Base-by-base conservation (phyloP, 2,113 vertebrate genomes). In the Oceanodroma tethys region DNA sequence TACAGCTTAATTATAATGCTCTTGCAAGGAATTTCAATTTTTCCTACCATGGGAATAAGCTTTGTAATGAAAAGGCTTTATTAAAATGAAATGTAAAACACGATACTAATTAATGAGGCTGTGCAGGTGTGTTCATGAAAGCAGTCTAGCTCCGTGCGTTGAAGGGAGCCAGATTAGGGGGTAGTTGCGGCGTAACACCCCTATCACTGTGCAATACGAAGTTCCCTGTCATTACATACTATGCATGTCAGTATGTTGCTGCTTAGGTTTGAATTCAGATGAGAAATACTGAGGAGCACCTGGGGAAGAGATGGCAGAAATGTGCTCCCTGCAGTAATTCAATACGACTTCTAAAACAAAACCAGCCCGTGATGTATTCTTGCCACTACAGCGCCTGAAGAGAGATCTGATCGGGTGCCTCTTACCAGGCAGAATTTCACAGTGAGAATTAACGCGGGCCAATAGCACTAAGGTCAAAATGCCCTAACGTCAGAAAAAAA, bases 51-150 rank as follows among this genome's bases (percentile, higher is more conserved):
- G 93, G 93, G 95, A 96, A 73, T 71, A 48, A 73, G 88, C 71
- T 88, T 82, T 10, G 1, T 88, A 93, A 92, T 90, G 79, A 96
- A 96, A 96, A 92, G 80, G 58, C 65, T 90, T 85, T 94, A 90
- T 95, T 94, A 95, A 96, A 96, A 92, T 7, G 43, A 75, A 93
- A 91, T 59, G 74, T 95, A 88, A 82, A 91, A 86, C 66, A 68
- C 17, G 66, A 2, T 68, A 96, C 82, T 93, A 94, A 93, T 91
- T 90, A 68, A 90, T 6, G 10, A 88, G 90, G 72, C 66, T 45
- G 63, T 62, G 72, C 93, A 89, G 84, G 93, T 94, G 91, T 42
- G 84, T 13, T 72, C 20, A 32, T 4, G 68, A 47, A 75, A 18
- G 16, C 59, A 40, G 48, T 14, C 6, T 0, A 47, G 82, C 58